Conservation (phyloP, 2,888 invertebrate species). For the Endotricha flammealis region DNA sequence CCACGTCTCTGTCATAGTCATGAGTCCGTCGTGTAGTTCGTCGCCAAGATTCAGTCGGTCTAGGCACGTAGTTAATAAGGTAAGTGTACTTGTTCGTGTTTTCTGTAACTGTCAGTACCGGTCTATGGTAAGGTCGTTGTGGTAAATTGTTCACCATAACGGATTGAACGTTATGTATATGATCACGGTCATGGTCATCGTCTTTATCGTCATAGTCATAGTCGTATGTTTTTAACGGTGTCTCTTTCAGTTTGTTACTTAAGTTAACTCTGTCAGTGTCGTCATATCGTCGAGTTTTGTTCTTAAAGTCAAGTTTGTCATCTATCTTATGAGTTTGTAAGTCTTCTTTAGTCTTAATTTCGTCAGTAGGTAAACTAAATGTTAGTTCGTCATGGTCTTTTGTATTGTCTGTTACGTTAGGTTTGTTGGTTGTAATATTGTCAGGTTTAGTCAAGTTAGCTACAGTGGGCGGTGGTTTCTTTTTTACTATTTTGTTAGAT, state of each 20-base stretch:
- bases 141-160: slow-evolving; percentile 58
- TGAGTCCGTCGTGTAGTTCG: slow-evolving; percentile 52
- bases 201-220: slow-evolving; percentile 44
- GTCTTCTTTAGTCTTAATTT: slow-evolving; percentile 29
- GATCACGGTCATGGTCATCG: slow-evolving; percentile 43
- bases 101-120: slow-evolving; percentile 67
- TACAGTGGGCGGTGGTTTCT: slow-evolving; percentile 26
- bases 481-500: slow-evolving; percentile 30
- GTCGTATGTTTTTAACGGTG: slow-evolving; percentile 27
- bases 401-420: slow-evolving; percentile 30
- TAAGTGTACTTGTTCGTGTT: slow-evolving; percentile 72
- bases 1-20: slow-evolving; percentile 47
- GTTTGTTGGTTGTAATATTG: slow-evolving; percentile 29
- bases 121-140: slow-evolving; percentile 59
- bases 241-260: slow-evolving; percentile 42
- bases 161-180: slow-evolving; percentile 61
- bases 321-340: slow-evolving; percentile 58
- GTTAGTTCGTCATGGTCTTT: slow-evolving; percentile 30
- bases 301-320: slow-evolving; percentile 80
- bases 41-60: slow-evolving; percentile 69
- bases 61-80: slow-evolving; percentile 72
- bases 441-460: slow-evolving; percentile 28
- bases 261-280: slow-evolving; percentile 39
- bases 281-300: slow-evolving; percentile 60
- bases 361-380: slow-evolving; percentile 30